Evolutionary conservation across 2,113 vertebrate genomes (phyloP).

Genomic region (Bombycilla garrulus): DNA sequence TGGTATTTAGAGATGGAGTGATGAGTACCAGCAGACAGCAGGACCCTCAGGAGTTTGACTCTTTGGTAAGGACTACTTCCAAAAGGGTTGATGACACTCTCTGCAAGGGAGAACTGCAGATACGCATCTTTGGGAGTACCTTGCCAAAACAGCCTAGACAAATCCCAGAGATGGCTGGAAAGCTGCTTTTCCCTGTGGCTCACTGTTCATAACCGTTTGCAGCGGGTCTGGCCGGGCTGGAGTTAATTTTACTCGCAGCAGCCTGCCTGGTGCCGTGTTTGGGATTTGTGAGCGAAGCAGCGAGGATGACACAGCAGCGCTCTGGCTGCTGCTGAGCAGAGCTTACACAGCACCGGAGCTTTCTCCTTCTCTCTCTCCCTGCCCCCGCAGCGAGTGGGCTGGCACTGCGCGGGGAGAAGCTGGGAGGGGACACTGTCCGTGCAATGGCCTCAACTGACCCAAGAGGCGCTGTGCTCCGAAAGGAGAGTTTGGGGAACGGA

Average conservation of each 20-base stretch:
- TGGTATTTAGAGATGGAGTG: background rate
- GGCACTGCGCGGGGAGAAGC: background rate
- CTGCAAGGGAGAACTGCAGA: background rate
- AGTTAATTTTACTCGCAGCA: background rate
- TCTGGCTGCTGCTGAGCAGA: background rate
- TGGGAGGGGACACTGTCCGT: accelerated
- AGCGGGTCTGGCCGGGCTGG: background rate
- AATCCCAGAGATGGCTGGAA: background rate
- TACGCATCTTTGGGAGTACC: accelerated
- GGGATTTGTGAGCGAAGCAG: background rate
- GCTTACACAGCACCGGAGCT: background rate
- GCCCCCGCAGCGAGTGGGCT: accelerated
- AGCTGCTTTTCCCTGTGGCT: background rate
- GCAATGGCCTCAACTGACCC: background rate
- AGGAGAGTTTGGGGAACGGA: background rate
- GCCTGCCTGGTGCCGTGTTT: background rate
- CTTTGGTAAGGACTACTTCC: background rate
- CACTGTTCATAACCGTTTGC: background rate
- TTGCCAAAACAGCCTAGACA: background rate
- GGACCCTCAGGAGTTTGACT: background rate
- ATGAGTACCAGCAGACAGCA: background rate
- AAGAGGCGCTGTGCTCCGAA: background rate
- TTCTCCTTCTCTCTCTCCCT: too few species aligned
- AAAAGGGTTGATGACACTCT: background rate
- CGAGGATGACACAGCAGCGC: background rate